Percentiles rank a stretch among this genome's conserved stretches.
phyloP scores from a whole-genome alignment of 64 coral and sea anemone species.

The Anthopleura sola region DNA sequence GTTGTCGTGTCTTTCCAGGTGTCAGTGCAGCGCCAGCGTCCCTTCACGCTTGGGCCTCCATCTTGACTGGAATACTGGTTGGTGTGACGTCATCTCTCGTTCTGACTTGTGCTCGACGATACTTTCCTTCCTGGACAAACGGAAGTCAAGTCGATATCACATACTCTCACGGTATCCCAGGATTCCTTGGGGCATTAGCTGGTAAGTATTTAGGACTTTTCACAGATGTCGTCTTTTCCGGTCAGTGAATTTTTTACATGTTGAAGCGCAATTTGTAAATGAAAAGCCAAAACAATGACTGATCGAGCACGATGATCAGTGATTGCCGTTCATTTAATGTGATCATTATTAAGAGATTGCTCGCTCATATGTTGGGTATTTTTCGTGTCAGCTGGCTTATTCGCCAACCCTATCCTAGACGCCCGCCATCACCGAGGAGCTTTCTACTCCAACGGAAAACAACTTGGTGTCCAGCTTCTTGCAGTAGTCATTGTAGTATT shows the following conservation, averaged over 20 bases:
- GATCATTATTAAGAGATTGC: no score
- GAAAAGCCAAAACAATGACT: no score
- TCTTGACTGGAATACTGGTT: slow-evolving; percentile 64
- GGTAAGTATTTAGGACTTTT: slow-evolving; percentile 21
- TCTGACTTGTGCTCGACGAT: slow-evolving; percentile 44
- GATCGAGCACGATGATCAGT: no score
- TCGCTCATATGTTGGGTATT: neutral
- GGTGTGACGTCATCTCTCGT: slow-evolving; percentile 58
- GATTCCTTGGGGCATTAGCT: slow-evolving; percentile 67
- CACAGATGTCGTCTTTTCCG: no score
- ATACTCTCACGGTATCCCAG: slow-evolving; percentile 75
- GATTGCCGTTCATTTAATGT: no score
- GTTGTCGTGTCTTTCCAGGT: slow-evolving; percentile 23
- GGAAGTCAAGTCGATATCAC: slow-evolving; percentile 59
- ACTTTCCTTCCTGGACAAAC: slow-evolving; percentile 63
- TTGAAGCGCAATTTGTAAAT: no score
- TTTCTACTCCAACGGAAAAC: slow-evolving; percentile 69
- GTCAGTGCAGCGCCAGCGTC: slow-evolving; percentile 63
- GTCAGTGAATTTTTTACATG: no score
- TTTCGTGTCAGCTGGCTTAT: slow-evolving; percentile 64
- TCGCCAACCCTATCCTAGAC: slow-evolving; percentile 51
- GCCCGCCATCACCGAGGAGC: slow-evolving; percentile 42
- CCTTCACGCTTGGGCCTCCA: slow-evolving; percentile 67
- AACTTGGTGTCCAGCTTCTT: slow-evolving; percentile 81
- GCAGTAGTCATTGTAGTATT: slow-evolving; percentile 47